Percentiles rank a stretch among this genome's conserved stretches.
These are phyloP conservation scores for Volucella inflata DNA, from an alignment of 2,888 invertebrate species.

Conservation along the genomic window DNA sequence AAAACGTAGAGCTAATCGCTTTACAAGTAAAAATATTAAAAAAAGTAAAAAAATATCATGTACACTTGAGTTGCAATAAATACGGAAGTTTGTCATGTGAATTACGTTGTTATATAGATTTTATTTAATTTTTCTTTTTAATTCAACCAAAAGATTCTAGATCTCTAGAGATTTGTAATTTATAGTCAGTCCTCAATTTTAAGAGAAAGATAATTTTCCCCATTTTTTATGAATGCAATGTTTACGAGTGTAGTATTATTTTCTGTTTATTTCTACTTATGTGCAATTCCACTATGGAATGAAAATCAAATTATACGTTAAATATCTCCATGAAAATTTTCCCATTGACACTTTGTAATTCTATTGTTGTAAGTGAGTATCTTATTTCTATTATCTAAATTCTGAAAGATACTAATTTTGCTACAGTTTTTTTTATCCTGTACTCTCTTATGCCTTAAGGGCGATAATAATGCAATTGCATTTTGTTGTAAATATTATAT, in stretches of 20 bases:
- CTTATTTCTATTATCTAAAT: slow-evolving; percentile 47
- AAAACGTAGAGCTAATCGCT: background rate
- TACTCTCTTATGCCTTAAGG: slow-evolving; percentile 40
- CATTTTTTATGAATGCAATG: slow-evolving; percentile 14
- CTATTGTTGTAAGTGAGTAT: slow-evolving; percentile 66
- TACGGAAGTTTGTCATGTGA: slow-evolving; percentile 3
- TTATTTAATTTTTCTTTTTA: slow-evolving; percentile 6
- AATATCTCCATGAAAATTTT: slow-evolving; percentile 37
- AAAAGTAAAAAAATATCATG: background rate
- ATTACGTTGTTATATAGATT: background rate
- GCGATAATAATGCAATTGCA: background rate
- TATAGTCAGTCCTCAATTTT: slow-evolving; percentile 36
- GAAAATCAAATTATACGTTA: slow-evolving; percentile 39
- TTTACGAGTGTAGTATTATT: slow-evolving; percentile 10
- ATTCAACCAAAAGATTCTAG: slow-evolving; percentile 30
- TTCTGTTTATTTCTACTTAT: slow-evolving; percentile 29
- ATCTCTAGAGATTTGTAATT: slow-evolving; percentile 31
- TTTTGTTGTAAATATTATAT: slow-evolving; percentile 18
- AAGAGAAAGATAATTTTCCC: slow-evolving; percentile 29
- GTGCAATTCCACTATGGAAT: slow-evolving; percentile 34
- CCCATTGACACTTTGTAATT: slow-evolving; percentile 70
- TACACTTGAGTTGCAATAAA: no score
- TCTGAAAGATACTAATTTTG: slow-evolving; percentile 30
- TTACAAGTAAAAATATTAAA: background rate
- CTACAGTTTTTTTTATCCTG: slow-evolving; percentile 20